Base-by-base conservation (phyloP, 1,140 invertebrate species). In the Dendrolimus punctatus region DNA sequence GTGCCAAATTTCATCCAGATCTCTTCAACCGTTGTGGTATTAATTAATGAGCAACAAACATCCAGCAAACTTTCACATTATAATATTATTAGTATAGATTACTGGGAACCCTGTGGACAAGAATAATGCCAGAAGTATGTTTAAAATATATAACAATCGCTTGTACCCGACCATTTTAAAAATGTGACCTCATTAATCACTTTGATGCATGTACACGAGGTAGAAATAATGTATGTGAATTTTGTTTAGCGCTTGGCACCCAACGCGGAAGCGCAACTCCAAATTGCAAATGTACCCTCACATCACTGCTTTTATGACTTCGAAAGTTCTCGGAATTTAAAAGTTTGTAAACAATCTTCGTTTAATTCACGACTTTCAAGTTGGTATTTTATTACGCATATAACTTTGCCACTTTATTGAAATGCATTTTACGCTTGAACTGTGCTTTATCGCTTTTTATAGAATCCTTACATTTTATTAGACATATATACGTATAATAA, bases 241-340 rank as follows among this genome's bases (percentile, higher is more conserved):
- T 72, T 67, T 65, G 59, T 65, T 23, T 23, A 23, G 23, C 23
- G 23, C 23, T 23, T 75, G 69, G 67, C 69, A 63, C 64, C 60
- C 63, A 66, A 53, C 58, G 51, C 64, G 60, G 56, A 57, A 44
- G 60, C 46, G 54, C 51, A 23, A 53, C 48, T 54, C 55, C 57
- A 61, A 68, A 62, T 68, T 64, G 64, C 60, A 71, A 71, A 70
- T 74, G 64, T 64, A 56, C 55, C 57, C 56, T 62, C 66, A 64
- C 66, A 64, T 68, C 67, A 70, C 54, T 71, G 68, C 60, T 54
- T 68, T 69, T 72, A 70, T 63, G 50, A 54, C 69, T 61, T 57
- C 58, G 46, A 52, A 55, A 58, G 68, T 61, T 64, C 58, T 51
- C 58, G 48, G 64, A 65, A 64, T 55, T 63, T 58, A 52, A 64